Evolutionary conservation across 2,113 vertebrate species (phyloP), one percentile per base, ranked within the genome.

Genomic region (Oryzias melastigma): DNA sequence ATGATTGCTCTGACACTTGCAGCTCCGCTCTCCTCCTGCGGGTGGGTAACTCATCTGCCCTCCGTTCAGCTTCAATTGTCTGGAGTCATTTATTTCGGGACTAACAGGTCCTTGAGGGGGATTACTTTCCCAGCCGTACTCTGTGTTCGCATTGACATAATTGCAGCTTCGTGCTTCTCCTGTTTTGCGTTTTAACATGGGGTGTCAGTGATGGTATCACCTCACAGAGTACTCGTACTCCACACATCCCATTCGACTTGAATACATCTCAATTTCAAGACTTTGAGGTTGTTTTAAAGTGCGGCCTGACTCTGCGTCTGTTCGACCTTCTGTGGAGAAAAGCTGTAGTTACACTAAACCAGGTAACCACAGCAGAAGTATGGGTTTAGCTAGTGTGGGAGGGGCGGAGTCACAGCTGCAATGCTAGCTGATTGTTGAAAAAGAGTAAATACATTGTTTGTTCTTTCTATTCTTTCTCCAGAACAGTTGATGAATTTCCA

Each of bases 1-100:
- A 60, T 82, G 80, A 80, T 82, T 85, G 76, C 61, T 14, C 48
- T 47, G 57, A 60, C 71, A 75, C 68, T 70, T 71, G 57, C 60
- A 58, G 59, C 62, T 42, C 27, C 2, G 47, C 52, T 60, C 65
- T 64, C 63, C 59, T 58, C 67, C 52, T 35, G 49, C 58, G n/a
- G n/a, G n/a, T n/a, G 61, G 51, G 51, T 52, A 60, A 40, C 56
- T 68, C 47, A 60, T 74, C 69, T 80, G 77, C 65, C 68, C 65
- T 71, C 59, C 66, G 74, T 49, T 65, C 65, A 8, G 57, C 56
- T 60, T 67, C 52, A 43, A 67, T 74, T 65, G 73, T 68, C 58
- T 53, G 71, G 56, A 40, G 18, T 16, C 64, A 58, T 71, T 16
- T 7, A 69, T 65, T 65, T 69, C 55, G 47, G 58, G 67, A 59